A percentile compares a stretch with the other conserved stretches of the same genome.
Conservation (phyloP, 2,888 invertebrate species). For the Thysanoteuthis rhombus region DNA sequence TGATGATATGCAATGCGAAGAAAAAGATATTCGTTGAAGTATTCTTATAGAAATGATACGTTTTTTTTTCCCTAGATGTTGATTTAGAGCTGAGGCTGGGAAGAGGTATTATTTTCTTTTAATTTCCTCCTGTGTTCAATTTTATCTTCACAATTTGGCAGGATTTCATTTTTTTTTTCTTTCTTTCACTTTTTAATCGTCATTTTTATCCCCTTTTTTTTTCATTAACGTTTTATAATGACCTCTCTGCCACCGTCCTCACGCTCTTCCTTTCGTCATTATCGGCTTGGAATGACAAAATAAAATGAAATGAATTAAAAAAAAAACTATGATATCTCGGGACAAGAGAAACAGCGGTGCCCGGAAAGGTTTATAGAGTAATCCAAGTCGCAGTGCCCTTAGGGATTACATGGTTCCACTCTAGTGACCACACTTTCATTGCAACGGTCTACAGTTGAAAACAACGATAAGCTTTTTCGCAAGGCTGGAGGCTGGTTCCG, state of each 20-base stretch:
- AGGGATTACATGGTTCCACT: background rate
- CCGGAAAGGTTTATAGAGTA: background rate
- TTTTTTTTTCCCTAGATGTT: too few species aligned
- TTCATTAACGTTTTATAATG: background rate
- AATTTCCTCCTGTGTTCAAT: background rate
- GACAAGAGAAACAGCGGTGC: background rate
- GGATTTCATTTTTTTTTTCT: background rate
- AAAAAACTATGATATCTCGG: background rate
- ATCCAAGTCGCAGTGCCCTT: background rate
- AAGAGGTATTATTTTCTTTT: background rate
- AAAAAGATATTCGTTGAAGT: too few species aligned
- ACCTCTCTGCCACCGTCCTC: background rate
- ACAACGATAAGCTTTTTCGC: background rate
- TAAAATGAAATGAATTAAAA: background rate
- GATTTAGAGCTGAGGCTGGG: background rate
- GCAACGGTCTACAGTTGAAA: background rate
- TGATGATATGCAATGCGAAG: too few species aligned
- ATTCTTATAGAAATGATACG: too few species aligned
- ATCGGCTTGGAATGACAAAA: background rate
- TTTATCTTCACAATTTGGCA: background rate
- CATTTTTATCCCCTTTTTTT: background rate
- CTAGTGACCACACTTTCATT: background rate
- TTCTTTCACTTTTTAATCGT: background rate
- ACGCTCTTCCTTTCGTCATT: background rate
- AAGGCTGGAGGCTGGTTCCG: background rate